Evolutionary conservation across 2,113 vertebrate species (phyloP).

Genomic region (Grus americana): DNA sequence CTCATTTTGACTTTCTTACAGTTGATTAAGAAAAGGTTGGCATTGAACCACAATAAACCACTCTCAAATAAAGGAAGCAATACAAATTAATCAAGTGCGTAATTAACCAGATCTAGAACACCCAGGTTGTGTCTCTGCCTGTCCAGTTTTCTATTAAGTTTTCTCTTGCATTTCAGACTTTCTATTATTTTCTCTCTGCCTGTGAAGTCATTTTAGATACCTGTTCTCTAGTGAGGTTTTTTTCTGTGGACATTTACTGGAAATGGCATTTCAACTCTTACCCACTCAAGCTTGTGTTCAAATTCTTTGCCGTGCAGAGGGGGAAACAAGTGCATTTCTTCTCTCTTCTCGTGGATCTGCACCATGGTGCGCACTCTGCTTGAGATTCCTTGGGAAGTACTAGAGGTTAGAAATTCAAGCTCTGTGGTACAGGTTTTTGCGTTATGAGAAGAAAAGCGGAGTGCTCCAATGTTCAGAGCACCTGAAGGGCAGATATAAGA

Average conservation of each 20-base stretch:
- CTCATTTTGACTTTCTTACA: not conserved
- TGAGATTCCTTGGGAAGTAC: not conserved
- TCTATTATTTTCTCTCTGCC: not conserved
- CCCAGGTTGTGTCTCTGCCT: not conserved
- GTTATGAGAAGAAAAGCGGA: not conserved
- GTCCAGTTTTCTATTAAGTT: not conserved
- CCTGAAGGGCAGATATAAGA: not conserved
- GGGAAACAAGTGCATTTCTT: not conserved
- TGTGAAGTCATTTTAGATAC: not conserved
- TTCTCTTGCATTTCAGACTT: not conserved
- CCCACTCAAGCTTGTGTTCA: not conserved
- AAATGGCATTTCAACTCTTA: not conserved
- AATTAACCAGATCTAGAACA: not conserved
- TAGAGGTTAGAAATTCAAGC: not conserved
- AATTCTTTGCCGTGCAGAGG: not conserved
- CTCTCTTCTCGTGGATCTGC: not conserved
- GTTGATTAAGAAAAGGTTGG: not conserved
- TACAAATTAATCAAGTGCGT: not conserved
- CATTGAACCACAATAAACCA: not conserved
- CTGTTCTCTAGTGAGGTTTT: not conserved
- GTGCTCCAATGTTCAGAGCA: not conserved
- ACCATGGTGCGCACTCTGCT: rapidly evolving
- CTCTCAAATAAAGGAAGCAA: not conserved
- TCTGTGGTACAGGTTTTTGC: not conserved
- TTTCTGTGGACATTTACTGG: not conserved